Base-by-base conservation (phyloP, 1,140 invertebrate species). In the Anoplophora glabripennis region DNA sequence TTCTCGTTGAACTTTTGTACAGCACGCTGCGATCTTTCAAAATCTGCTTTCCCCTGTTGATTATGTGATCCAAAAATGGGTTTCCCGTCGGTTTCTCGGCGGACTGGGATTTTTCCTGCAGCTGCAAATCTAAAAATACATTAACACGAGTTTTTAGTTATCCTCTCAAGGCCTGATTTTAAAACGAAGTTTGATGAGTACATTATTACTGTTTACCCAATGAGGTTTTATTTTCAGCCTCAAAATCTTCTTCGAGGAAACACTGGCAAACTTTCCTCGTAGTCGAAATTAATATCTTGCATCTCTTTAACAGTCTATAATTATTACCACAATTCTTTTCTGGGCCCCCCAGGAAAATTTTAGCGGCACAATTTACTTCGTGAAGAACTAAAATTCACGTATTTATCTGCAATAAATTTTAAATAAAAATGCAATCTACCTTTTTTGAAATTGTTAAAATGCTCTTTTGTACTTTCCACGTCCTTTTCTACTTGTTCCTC, bases 381-480 rank as follows among this genome's bases (percentile, higher is more conserved):
- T 57, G 40, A 4, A 61, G 34, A 41, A 70, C 66, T 69, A 51
- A 58, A 65, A 61, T n/a, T n/a, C n/a, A n/a, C n/a, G n/a, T n/a
- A n/a, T n/a, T n/a, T n/a, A 44, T 28, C 36, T 51, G 35, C 12
- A 40, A 28, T 41, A 12, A 18, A 2, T 12, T 35, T 15, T 12
- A 37, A 46, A 44, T 21, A 34, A 57, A 7, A 44, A 15, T 8
- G 8, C 28, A 42, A 21, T 44, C 42, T 53, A 55, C 61, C 41
- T 40, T 46, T 41, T 48, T 59, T 59, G 17, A 65, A 57, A 47
- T 63, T 52, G n/a, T 41, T 35, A n/a, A 59, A 51, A 44, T 42
- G 47, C 3, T 61, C 56, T 36, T 53, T 59, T 3, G 60, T 52
- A 12, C 48, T 34, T 10, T 56, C 51, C 18, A 48, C 38, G 33